phyloP scores from a whole-genome alignment of 2,888 invertebrate species.

The Cordilura impudica region DNA sequence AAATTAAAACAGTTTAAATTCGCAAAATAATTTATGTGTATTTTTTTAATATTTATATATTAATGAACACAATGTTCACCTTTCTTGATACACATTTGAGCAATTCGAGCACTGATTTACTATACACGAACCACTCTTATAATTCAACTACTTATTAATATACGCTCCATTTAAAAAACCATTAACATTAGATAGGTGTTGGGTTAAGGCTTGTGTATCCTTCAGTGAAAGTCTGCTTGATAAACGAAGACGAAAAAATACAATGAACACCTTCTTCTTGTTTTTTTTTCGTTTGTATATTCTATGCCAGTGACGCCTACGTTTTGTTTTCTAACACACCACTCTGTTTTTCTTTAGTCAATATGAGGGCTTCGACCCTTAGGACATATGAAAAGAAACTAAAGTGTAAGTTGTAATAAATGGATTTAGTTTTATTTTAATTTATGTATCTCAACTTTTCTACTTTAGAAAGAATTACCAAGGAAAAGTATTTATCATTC shows the following conservation, averaged over 20 bases:
- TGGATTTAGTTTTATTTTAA: slow-evolving; percentile 24
- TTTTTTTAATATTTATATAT: too few relatives aligned
- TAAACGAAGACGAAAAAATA: slow-evolving; percentile 13
- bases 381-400: slow-evolving; percentile 34
- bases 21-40: too few relatives aligned
- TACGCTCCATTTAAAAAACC: slow-evolving; percentile 39
- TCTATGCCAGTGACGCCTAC: neutral
- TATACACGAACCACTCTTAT: too few relatives aligned
- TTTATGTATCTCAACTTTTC: slow-evolving; percentile 23
- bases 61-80: too few relatives aligned
- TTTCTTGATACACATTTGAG: too few relatives aligned
- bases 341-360: neutral
- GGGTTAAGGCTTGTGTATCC: slow-evolving; percentile 35
- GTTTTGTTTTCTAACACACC: neutral
- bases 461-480: neutral
- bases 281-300: neutral
- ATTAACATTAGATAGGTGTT: slow-evolving; percentile 23
- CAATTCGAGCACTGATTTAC: too few relatives aligned
- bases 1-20: too few relatives aligned
- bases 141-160: too few relatives aligned
- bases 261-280: neutral
- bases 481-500: neutral
- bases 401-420: slow-evolving; percentile 25
- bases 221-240: slow-evolving; percentile 54
- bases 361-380: slow-evolving; percentile 36